phyloP scores from a whole-genome alignment of 1,140 invertebrate genomes.

The Acromyrmex charruanus region DNA sequence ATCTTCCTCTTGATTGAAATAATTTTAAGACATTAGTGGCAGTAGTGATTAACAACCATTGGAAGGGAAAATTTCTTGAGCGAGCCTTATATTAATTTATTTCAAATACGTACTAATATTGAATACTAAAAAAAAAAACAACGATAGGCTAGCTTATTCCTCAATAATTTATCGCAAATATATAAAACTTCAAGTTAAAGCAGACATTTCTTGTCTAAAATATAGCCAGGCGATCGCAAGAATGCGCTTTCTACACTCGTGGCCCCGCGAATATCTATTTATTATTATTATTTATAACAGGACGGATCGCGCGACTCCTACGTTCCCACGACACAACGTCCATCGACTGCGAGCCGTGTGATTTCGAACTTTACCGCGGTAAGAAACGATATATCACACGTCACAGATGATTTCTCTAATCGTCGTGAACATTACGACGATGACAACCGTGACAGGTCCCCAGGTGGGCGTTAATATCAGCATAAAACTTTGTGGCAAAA shows the following conservation, averaged over 20 bases:
- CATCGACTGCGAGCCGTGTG: background rate
- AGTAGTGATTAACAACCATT: background rate
- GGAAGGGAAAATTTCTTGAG: background rate
- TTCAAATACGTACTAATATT: background rate
- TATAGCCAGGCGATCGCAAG: background rate
- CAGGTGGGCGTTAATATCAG: constrained; percentile 27
- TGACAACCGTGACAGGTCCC: background rate
- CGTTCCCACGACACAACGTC: constrained; percentile 13
- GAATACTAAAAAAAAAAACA: background rate
- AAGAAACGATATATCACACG: background rate
- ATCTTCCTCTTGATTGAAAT: constrained; percentile 6
- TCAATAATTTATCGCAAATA: background rate
- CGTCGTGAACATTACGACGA: background rate
- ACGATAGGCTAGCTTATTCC: background rate
- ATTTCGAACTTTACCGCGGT: background rate
- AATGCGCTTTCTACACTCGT: background rate
- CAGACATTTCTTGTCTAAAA: background rate
- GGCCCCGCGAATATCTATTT: background rate
- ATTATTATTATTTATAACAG: constrained; percentile 31
- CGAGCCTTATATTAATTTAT: background rate
- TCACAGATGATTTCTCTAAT: constrained; percentile 15
- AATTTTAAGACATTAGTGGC: background rate
- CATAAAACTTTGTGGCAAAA: background rate
- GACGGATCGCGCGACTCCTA: background rate
- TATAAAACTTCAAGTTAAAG: background rate